These are phyloP conservation scores for Gallinago nigripennis DNA, from an alignment of 2,797 vertebrate species.

Conservation along the genomic window DNA sequence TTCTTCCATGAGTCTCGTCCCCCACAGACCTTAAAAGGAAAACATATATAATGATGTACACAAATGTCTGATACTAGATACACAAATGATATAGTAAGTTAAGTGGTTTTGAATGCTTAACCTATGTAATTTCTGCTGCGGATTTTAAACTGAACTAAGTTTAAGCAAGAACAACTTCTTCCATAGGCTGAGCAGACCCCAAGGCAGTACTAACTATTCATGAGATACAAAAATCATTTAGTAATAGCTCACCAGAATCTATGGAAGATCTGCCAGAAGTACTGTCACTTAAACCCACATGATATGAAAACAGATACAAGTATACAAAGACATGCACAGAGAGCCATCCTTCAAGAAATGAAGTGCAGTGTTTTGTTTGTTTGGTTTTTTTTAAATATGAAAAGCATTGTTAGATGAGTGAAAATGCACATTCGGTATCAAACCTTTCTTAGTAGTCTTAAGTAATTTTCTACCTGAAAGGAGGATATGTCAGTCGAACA, in stretches of 20 bases:
- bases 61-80: neutral
- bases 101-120: neutral
- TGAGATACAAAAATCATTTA: neutral
- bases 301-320: neutral
- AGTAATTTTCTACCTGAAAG: neutral
- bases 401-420: neutral
- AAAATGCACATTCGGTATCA: neutral
- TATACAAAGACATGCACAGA: neutral
- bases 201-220: neutral
- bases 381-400: neutral
- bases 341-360: neutral
- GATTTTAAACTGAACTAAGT: neutral
- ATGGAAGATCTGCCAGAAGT: neutral
- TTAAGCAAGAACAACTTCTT: neutral
- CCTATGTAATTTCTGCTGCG: neutral
- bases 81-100: neutral
- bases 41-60: neutral
- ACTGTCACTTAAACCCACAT: neutral
- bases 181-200: fast-evolving
- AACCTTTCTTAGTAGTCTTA: neutral
- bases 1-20: conserved; percentile 93
- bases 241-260: neutral
- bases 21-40: conserved; percentile 88
- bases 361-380: neutral
- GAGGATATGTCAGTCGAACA: neutral